Evolutionary conservation across 2,797 vertebrate species (phyloP).

Genomic region (Gymnothorax javanicus): DNA sequence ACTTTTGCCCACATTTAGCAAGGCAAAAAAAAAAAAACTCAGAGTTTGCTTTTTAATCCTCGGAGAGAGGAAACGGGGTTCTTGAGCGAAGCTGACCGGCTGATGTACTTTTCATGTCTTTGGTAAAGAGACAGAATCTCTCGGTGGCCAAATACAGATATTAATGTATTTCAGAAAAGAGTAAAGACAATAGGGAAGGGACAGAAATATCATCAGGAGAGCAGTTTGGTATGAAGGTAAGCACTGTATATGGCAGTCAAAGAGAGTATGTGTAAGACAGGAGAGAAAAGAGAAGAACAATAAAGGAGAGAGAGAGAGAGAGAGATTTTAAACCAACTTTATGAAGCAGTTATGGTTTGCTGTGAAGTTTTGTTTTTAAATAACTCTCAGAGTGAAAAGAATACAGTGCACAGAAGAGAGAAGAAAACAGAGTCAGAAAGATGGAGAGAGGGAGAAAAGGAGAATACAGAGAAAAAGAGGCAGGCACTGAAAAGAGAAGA

Average conservation of each 20-base stretch:
- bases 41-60: conserved; percentile 23
- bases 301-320: conserved; percentile 24
- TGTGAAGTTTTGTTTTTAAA: too few species aligned
- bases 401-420: neutral
- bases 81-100: conserved; percentile 31
- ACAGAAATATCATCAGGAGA: conserved; percentile 28
- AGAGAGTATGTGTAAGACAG: neutral
- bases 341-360: too few species aligned
- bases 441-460: conserved; percentile 28
- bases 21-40: conserved; percentile 13
- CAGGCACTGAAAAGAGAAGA: neutral
- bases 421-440: conserved; percentile 18
- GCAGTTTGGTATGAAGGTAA: conserved; percentile 30
- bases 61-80: conserved; percentile 8
- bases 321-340: neutral
- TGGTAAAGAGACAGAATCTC: conserved; percentile 32
- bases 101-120: conserved; percentile 12
- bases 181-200: conserved; percentile 12
- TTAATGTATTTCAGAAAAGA: conserved; percentile 30
- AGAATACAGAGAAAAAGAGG: conserved; percentile 12
- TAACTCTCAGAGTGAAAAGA: neutral
- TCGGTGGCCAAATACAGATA: conserved; percentile 36
- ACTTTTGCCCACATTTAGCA: conserved; percentile 14
- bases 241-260: conserved; percentile 35
- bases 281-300: neutral